These are phyloP conservation scores for Nothocercus nigrocapillus DNA, from an alignment of 2,113 vertebrate genomes.

Conservation along the genomic window DNA sequence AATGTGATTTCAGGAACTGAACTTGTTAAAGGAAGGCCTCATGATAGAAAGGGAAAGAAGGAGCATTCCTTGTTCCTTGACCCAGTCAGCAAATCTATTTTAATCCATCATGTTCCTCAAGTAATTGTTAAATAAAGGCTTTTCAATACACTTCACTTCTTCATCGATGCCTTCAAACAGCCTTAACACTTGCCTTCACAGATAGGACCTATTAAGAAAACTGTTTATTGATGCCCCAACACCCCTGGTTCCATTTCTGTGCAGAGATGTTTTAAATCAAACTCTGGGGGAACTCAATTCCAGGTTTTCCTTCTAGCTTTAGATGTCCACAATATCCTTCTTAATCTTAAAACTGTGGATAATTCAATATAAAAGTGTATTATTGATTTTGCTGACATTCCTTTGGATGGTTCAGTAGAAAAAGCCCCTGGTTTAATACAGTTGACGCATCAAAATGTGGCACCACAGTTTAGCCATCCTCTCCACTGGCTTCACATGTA, in stretches of 20 bases:
- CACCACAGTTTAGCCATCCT: not conserved
- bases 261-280: not conserved
- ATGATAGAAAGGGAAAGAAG: not conserved
- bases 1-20: not conserved
- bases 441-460: not conserved
- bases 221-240: not conserved
- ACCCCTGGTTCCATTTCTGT: not conserved
- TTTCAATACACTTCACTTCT: not conserved
- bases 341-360: not conserved
- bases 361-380: not conserved
- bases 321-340: not conserved
- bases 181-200: not conserved
- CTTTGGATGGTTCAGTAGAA: not conserved
- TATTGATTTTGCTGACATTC: not conserved
- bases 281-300: not conserved
- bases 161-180: not conserved
- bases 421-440: not conserved
- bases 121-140: not conserved
- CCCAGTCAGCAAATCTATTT: not conserved
- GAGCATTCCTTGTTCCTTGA: not conserved
- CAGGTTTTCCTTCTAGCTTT: not conserved
- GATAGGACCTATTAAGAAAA: not conserved
- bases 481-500: not conserved
- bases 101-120: not conserved
- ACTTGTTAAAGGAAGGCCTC: not conserved